Conservation (phyloP, 2,113 vertebrate genomes). For the Platichthys flesus region DNA sequence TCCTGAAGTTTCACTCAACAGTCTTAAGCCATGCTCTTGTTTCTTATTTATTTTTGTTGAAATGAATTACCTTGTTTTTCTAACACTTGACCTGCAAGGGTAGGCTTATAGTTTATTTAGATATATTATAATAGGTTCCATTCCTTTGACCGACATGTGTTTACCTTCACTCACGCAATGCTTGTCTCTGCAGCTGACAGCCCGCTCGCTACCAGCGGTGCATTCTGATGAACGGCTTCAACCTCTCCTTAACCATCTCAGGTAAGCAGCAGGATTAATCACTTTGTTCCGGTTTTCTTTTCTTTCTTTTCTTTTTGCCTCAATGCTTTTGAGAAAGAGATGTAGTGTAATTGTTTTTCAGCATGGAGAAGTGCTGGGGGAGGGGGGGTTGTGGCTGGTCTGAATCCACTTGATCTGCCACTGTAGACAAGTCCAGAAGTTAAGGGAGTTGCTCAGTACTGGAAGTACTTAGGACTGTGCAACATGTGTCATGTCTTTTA, state of each 20-base stretch:
- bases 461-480: no score
- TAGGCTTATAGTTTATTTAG: no score
- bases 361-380: slow-evolving; percentile 1
- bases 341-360: slow-evolving; percentile 48
- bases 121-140: neutral
- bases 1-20: neutral
- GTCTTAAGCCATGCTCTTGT: neutral
- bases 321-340: slow-evolving; percentile 24
- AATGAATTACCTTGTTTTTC: slow-evolving; percentile 5
- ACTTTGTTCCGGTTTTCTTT: slow-evolving; percentile 30
- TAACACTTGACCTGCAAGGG: slow-evolving; percentile 6
- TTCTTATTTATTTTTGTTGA: slow-evolving; percentile 11
- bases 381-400: neutral
- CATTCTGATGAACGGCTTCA: slow-evolving; percentile 97
- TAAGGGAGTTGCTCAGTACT: neutral
- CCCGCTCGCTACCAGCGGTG: slow-evolving; percentile 90
- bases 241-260: slow-evolving; percentile 95
- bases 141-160: slow-evolving; percentile 43
- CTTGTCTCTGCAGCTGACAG: slow-evolving; percentile 86
- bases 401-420: slow-evolving; percentile 35
- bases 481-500: neutral
- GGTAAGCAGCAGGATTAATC: slow-evolving; percentile 82
- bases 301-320: neutral
- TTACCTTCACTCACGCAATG: slow-evolving; percentile 57
- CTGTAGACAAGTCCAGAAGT: slow-evolving; percentile 39